phyloP scores from a whole-genome alignment of 2,113 vertebrate species.

The Bungarus multicinctus region DNA sequence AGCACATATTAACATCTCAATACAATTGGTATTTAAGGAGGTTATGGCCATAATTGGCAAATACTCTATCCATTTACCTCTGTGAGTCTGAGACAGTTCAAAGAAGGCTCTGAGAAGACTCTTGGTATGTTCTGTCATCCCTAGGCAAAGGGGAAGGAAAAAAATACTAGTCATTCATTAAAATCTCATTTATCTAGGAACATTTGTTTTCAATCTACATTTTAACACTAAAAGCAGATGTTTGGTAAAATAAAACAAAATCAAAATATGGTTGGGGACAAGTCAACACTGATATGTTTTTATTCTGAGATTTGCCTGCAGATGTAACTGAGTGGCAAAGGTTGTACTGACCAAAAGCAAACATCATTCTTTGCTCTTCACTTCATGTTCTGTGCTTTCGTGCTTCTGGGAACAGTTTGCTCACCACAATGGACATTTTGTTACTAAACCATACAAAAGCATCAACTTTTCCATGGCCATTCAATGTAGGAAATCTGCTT shows the following conservation, averaged over 20 bases:
- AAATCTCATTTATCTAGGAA: not conserved
- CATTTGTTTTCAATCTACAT: not conserved
- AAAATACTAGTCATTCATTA: not conserved
- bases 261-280: not conserved
- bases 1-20: not conserved
- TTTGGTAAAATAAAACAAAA: not conserved
- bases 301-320: not conserved
- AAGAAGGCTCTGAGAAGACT: constrained; percentile 93
- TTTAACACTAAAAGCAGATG: not conserved
- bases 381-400: not conserved
- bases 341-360: not conserved
- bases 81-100: constrained; percentile 95
- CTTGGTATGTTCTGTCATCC: constrained; percentile 96
- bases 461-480: not conserved
- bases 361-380: not conserved
- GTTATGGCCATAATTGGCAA: not conserved
- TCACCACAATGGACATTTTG: not conserved
- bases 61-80: constrained; percentile 75
- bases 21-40: not conserved
- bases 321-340: not conserved
- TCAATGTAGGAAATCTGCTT: not conserved
- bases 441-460: not conserved
- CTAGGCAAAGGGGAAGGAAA: constrained; percentile 61
- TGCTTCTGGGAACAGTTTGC: not conserved
- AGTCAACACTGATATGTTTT: not conserved